These are phyloP conservation scores for Limnephilus marmoratus DNA, from an alignment of 2,888 invertebrate genomes.

Conservation along the genomic window DNA sequence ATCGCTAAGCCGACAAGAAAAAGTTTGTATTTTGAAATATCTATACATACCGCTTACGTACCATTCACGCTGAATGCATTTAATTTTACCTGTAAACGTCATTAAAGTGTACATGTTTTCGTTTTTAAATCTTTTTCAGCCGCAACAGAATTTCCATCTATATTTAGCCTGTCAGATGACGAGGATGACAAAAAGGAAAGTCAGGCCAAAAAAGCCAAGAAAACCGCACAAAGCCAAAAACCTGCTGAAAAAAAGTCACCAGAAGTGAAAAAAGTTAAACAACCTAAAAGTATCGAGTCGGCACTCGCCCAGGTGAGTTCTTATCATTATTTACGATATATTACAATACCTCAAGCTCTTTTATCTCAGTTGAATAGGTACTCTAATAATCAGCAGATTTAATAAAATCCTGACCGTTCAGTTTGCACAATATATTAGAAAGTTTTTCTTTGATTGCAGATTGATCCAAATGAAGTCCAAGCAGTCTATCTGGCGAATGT, in stretches of 20 bases:
- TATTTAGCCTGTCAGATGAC: constrained; percentile 80
- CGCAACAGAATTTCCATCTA: constrained; percentile 54
- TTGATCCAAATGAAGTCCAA: constrained; percentile 78
- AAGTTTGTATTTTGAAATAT: constrained; percentile 49
- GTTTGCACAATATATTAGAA: neutral
- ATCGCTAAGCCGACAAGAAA: constrained; percentile 78
- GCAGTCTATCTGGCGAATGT: constrained; percentile 78
- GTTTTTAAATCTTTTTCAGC: constrained; percentile 30
- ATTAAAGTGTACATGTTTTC: neutral
- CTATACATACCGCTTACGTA: constrained; percentile 57
- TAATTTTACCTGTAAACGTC: neutral
- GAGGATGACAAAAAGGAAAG: constrained; percentile 80
- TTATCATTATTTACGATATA: neutral
- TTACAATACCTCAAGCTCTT: neutral
- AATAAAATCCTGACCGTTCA: neutral
- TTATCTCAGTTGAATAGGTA: neutral
- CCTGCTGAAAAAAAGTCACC: constrained; percentile 76
- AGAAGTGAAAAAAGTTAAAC: constrained; percentile 79
- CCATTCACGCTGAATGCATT: neutral
- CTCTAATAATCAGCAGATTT: neutral
- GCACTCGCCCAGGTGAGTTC: constrained; percentile 78
- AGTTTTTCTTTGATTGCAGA: constrained; percentile 72
- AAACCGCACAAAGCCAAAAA: constrained; percentile 69
- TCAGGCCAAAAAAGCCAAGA: constrained; percentile 72
- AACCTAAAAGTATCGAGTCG: constrained; percentile 81